phyloP scores from a whole-genome alignment of 1,140 invertebrate genomes.

The Drosophila ohnishii region DNA sequence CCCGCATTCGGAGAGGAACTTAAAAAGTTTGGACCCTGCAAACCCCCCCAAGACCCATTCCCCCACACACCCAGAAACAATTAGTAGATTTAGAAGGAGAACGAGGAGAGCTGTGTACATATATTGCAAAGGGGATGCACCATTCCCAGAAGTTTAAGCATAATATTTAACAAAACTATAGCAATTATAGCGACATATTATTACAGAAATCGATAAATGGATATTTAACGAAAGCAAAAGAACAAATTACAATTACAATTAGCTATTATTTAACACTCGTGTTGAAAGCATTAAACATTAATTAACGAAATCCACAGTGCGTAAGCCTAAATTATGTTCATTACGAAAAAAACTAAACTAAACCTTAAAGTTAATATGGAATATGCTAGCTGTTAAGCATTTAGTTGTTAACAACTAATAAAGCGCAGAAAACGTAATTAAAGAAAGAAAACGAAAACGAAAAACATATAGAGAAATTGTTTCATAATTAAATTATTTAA shows the following conservation, averaged over 20 bases:
- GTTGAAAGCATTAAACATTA: conserved; percentile 61
- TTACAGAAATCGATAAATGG: conserved; percentile 62
- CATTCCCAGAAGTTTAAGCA: conserved; percentile 51
- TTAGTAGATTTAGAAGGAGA: conserved; percentile 51
- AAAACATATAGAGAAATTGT: conserved; percentile 67
- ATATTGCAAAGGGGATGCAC: conserved; percentile 27
- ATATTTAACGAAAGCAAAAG: conserved; percentile 57
- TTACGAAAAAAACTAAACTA: conserved; percentile 44
- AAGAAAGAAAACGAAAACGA: conserved; percentile 30
- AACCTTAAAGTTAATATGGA: conserved; percentile 53
- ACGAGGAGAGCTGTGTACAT: conserved; percentile 28
- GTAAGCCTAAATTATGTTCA: conserved; percentile 68
- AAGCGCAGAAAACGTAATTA: conserved; percentile 48
- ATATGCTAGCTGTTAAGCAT: conserved; percentile 68
- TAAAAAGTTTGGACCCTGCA: conserved; percentile 55
- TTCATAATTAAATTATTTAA: conserved; percentile 73
- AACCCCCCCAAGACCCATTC: conserved; percentile 9
- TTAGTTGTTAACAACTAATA: conserved; percentile 69
- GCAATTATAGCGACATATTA: conserved; percentile 75
- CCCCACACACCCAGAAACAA: conserved; percentile 35
- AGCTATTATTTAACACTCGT: conserved; percentile 61
- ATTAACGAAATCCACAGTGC: conserved; percentile 50
- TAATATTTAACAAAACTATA: conserved; percentile 74
- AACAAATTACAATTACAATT: conserved; percentile 56
- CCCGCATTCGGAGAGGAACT: conserved; percentile 46